A percentile compares a stretch with the other conserved stretches of the same genome.
Conservation (phyloP, 2,888 invertebrate genomes). For the Eudasyphora cyanicolor region DNA sequence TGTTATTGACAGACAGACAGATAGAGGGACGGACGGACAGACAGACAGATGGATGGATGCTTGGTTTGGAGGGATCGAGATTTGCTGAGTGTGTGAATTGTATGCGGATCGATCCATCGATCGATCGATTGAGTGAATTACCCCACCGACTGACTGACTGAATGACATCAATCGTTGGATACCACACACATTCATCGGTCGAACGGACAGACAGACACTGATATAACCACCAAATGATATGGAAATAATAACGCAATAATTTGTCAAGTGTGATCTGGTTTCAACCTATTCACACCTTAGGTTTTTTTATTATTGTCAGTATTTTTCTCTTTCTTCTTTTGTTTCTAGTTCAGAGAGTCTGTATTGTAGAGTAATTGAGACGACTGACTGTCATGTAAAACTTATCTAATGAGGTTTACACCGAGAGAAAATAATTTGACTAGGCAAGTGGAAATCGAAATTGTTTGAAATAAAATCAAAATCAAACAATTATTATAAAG, state of each 20-base stretch:
- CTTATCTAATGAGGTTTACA: conserved; percentile 29
- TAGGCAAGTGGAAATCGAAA: too few relatives aligned
- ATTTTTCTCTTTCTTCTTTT: background rate
- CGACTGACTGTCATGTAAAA: background rate
- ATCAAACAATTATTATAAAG: too few relatives aligned
- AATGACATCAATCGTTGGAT: conserved; percentile 12
- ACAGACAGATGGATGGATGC: background rate
- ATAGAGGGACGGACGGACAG: conserved; percentile 25
- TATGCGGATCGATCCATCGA: too few relatives aligned
- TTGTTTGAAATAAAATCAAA: too few relatives aligned
- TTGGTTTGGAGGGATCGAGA: background rate
- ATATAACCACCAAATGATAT: conserved; percentile 32
- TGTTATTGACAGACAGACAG: conserved; percentile 22
- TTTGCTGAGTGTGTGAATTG: background rate
- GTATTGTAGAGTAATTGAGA: background rate
- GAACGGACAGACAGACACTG: background rate
- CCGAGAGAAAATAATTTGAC: background rate
- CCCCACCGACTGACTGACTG: conserved; percentile 26
- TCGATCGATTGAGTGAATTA: background rate
- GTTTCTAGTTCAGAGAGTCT: conserved; percentile 3
- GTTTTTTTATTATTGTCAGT: background rate
- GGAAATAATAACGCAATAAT: conserved; percentile 64
- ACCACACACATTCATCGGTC: conserved; percentile 15
- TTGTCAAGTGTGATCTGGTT: conserved; percentile 68
- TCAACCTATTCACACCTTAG: conserved; percentile 65